Evolutionary conservation across 23 tunicate species (phyloP).

Genomic region (Diplosoma virens): DNA sequence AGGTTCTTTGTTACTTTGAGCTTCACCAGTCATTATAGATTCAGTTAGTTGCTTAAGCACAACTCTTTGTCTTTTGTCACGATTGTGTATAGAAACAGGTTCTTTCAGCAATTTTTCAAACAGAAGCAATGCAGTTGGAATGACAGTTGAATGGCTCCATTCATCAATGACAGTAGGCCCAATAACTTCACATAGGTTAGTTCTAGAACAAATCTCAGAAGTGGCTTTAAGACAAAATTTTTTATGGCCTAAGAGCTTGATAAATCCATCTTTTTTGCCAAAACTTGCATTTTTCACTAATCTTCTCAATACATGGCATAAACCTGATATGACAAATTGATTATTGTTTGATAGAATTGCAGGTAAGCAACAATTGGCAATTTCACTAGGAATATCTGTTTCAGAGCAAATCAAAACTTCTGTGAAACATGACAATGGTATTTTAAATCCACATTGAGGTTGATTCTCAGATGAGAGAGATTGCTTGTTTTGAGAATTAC

Average conservation of each 20-base stretch:
- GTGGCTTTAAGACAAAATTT: slow-evolving; percentile 76
- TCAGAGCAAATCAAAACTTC: background rate
- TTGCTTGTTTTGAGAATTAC: background rate
- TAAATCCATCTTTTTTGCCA: background rate
- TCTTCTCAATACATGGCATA: slow-evolving; percentile 64
- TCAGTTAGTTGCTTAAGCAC: slow-evolving; percentile 43
- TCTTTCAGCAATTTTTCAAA: slow-evolving; percentile 52
- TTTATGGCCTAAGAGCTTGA: slow-evolving; percentile 63
- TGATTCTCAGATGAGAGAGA: background rate
- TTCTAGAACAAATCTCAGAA: slow-evolving; percentile 72
- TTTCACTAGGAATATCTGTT: background rate
- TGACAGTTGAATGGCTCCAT: background rate
- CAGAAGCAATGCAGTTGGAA: slow-evolving; percentile 40
- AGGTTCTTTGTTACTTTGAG: background rate
- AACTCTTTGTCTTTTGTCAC: slow-evolving; percentile 85
- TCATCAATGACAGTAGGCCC: slow-evolving; percentile 50
- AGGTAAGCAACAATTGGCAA: slow-evolving; percentile 54
- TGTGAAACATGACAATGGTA: slow-evolving; percentile 22
- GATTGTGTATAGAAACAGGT: slow-evolving; percentile 91
- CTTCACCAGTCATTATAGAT: background rate
- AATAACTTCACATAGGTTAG: slow-evolving; percentile 66
- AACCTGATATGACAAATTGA: slow-evolving; percentile 56
- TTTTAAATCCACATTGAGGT: slow-evolving; percentile 11
- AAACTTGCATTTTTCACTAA: slow-evolving; percentile 30
- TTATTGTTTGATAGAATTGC: slow-evolving; percentile 25